Base-by-base conservation (phyloP, 1,140 invertebrate species). In the Daktulosphaira vitifoliae region DNA sequence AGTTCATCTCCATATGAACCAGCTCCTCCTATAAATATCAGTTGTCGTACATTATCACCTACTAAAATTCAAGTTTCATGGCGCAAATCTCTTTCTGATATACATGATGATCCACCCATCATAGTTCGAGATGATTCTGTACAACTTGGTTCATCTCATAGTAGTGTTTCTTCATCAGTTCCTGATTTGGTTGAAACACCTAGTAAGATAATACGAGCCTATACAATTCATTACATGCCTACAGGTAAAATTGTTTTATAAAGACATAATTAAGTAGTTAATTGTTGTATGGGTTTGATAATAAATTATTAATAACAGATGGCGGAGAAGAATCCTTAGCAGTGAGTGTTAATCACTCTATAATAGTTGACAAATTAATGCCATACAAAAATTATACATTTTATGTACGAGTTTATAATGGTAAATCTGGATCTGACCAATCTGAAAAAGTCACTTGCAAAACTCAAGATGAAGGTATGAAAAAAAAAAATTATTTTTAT, bases 321-420 rank as follows among this genome's bases (percentile, higher is more conserved):
- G 76, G 73, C 68, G 74, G 68, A 72, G 77, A 79, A 69, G 79
- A 80, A 68, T 76, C 76, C n/a, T 78, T 81, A 69, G 77, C 80
- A 67, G 82, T 81, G 67, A 73, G 78, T 67, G 73, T 76, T 37
- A 78, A 82, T 73, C 76, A 78, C 50, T 78, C 76, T 44, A 76
- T 76, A 25, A 71, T 78, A 49, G 74, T 82, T 69, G 76, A 80
- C 65, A 77, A 78, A 66, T 75, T 85, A 46, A 77, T 78, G 69
- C 81, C 81, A 4, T 82, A 77, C 75, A 85, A 83, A 66, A 84
- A 84, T 74, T 86, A 86, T 70, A 81, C 81, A 18, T 82, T 85
- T 71, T 85, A 82, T 69, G 76, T 86, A 38, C 75, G 82, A 65
- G 78, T 81, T 22, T 86, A 81, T 75, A 81, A 78, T 70, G 78